These are phyloP conservation scores for Leptinotarsa tumamoca DNA, from an alignment of 2,888 invertebrate species.

Conservation along the genomic window DNA sequence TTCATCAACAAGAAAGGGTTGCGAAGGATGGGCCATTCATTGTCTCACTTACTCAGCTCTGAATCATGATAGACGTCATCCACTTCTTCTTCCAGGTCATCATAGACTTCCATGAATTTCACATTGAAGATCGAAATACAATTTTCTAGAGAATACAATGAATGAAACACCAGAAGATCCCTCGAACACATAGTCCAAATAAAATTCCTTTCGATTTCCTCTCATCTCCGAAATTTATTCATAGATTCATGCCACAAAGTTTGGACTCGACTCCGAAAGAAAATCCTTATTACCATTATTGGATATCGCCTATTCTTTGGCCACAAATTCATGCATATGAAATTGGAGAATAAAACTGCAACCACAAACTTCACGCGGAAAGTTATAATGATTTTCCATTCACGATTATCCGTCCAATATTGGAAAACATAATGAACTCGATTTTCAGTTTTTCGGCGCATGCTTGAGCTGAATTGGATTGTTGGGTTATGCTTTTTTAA, in stretches of 20 bases:
- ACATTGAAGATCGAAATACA: no score
- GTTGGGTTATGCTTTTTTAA: not conserved
- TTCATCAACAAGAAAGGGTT: no score
- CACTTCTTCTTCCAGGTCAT: no score
- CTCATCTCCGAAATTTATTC: constrained; percentile 6
- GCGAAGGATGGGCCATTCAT: no score
- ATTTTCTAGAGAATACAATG: no score
- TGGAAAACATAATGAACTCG: constrained; percentile 24
- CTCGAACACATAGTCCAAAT: not conserved
- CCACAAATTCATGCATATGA: constrained; percentile 13
- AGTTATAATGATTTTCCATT: constrained; percentile 27
- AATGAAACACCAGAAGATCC: not conserved
- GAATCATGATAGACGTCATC: no score
- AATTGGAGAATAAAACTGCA: constrained; percentile 24
- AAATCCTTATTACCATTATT: constrained; percentile 22
- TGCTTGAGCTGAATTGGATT: not conserved
- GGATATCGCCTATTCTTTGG: constrained; percentile 10
- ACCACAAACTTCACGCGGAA: constrained; percentile 10
- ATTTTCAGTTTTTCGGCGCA: not conserved
- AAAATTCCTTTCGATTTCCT: not conserved
- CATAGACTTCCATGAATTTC: no score
- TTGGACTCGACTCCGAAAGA: constrained; percentile 7
- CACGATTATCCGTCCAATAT: constrained; percentile 11
- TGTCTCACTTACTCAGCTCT: no score
- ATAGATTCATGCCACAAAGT: constrained; percentile 19